These are phyloP conservation scores for Autographa gamma DNA, from an alignment of 2,888 invertebrate genomes.

Conservation along the genomic window DNA sequence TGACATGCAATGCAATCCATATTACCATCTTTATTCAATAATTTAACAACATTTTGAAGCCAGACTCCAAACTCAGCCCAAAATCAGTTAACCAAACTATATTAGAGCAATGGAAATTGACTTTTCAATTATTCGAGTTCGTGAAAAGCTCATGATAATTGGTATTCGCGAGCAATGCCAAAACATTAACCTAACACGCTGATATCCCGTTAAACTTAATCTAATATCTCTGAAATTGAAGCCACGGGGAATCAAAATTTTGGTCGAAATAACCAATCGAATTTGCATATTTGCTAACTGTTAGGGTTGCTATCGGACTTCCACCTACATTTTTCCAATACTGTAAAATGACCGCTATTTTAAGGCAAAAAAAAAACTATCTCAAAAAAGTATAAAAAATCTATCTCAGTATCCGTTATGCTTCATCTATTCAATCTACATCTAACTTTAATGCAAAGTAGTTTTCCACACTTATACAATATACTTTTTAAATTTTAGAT, in stretches of 20 bases:
- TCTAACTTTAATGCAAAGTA: too few relatives aligned
- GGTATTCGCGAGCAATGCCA: constrained; percentile 26
- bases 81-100: not conserved
- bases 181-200: constrained; percentile 54
- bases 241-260: constrained; percentile 65
- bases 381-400: not conserved
- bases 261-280: constrained; percentile 55
- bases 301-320: constrained; percentile 32
- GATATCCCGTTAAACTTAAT: constrained; percentile 56
- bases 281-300: constrained; percentile 68
- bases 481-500: too few relatives aligned
- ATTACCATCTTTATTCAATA: too few relatives aligned
- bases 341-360: too few relatives aligned
- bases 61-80: not conserved
- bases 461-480: too few relatives aligned
- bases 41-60: too few relatives aligned
- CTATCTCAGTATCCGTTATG: not conserved
- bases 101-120: not conserved
- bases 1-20: too few relatives aligned
- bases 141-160: constrained; percentile 18
- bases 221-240: constrained; percentile 55
- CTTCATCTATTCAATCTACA: too few relatives aligned
- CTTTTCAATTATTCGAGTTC: constrained; percentile 14
- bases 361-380: too few relatives aligned
- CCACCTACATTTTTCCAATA: too few relatives aligned